Conservation (phyloP, 2,113 vertebrate genomes). For the Cygnus atratus region DNA sequence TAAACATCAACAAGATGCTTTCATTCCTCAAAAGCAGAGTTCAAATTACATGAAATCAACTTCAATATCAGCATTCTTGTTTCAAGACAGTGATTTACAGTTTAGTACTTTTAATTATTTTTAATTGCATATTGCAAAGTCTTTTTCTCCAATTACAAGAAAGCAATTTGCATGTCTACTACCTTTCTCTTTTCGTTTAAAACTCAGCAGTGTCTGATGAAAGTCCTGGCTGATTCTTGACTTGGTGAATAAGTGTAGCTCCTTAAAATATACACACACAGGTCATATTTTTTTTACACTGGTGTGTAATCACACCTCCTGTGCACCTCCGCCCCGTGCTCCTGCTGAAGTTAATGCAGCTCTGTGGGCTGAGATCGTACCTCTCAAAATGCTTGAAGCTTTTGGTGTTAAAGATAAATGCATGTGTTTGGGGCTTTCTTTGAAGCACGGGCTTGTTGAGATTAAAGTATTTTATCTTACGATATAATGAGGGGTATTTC, state of each 20-base stretch:
- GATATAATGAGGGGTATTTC: not conserved
- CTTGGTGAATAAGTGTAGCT: not conserved
- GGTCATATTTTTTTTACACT: not conserved
- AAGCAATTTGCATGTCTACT: not conserved
- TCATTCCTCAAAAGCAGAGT: not conserved
- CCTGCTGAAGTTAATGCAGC: accelerated
- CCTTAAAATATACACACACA: not conserved
- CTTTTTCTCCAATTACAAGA: not conserved
- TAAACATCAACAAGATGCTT: not conserved
- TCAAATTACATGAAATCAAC: not conserved
- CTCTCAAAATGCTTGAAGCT: not conserved
- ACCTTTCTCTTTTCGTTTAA: not conserved
- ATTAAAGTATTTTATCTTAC: not conserved
- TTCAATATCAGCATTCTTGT: not conserved
- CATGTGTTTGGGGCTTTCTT: not conserved
- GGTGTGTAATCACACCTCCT: not conserved
- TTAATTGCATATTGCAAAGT: not conserved
- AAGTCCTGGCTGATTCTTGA: not conserved
- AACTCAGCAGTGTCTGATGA: not conserved
- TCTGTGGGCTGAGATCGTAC: not conserved
- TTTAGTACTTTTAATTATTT: not conserved
- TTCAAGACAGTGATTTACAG: not conserved
- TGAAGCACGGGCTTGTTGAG: not conserved
- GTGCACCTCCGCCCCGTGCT: not conserved
- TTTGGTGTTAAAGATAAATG: not conserved